phyloP scores from a whole-genome alignment of 1,140 invertebrate genomes.

The Pinna nobilis region DNA sequence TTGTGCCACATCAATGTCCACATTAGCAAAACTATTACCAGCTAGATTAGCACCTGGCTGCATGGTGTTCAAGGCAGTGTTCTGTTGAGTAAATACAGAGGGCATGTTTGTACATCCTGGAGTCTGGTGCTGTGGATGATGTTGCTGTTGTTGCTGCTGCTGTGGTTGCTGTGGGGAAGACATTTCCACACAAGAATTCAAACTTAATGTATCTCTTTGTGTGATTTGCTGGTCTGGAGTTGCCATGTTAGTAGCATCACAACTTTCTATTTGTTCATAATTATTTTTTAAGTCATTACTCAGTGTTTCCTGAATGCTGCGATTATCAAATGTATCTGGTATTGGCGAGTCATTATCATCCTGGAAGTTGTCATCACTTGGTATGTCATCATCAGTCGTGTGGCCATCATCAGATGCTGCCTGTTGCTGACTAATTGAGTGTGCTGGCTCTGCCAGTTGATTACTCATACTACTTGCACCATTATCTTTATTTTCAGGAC shows the following conservation, averaged over 20 bases:
- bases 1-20: constrained; percentile 90
- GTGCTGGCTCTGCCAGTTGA: background rate
- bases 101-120: constrained; percentile 50
- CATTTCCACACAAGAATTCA: constrained; percentile 16
- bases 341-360: constrained; percentile 52
- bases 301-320: constrained; percentile 57
- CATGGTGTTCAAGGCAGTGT: constrained; percentile 51
- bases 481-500: constrained; percentile 2
- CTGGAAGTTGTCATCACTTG: constrained; percentile 59
- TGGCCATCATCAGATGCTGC: constrained; percentile 29
- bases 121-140: constrained; percentile 39
- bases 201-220: constrained; percentile 9
- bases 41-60: constrained; percentile 37
- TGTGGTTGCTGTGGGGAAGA: constrained; percentile 37
- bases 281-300: constrained; percentile 57
- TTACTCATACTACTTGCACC: constrained; percentile 5
- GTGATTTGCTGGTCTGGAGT: constrained; percentile 24
- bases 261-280: constrained; percentile 58
- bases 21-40: constrained; percentile 79
- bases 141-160: constrained; percentile 41
- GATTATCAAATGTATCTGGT: constrained; percentile 9
- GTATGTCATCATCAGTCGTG: constrained; percentile 56
- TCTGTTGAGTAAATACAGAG: constrained; percentile 54
- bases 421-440: background rate
- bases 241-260: constrained; percentile 25